These are phyloP conservation scores for Pomatorhinus ruficollis DNA, from an alignment of 2,113 vertebrate genomes.

Conservation along the genomic window DNA sequence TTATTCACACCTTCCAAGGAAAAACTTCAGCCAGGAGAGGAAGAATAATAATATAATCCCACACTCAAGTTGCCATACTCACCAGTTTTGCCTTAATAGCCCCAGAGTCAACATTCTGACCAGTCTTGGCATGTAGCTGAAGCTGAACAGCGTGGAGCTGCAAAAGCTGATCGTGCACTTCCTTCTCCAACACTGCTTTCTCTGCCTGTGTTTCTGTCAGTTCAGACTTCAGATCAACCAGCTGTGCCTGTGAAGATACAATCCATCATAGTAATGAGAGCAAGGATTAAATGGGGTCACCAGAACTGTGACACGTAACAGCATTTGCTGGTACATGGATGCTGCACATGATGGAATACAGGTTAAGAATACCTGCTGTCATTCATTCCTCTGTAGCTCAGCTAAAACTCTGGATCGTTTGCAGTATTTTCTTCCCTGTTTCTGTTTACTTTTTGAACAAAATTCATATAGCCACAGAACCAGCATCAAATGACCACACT, in stretches of 20 bases:
- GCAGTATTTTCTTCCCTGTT: background rate
- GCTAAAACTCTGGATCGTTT: background rate
- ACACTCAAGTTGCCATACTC: conserved; percentile 43
- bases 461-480: background rate
- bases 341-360: background rate
- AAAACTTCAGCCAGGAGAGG: background rate
- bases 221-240: conserved; percentile 94
- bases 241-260: conserved; percentile 84
- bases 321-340: background rate
- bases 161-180: conserved; percentile 92
- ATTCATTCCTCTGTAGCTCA: background rate
- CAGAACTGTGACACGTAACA: background rate
- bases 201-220: conserved; percentile 91
- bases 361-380: background rate
- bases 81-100: conserved; percentile 94
- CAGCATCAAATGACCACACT: background rate
- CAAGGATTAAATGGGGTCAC: background rate
- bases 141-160: conserved; percentile 92
- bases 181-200: conserved; percentile 86
- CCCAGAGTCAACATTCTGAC: conserved; percentile 88
- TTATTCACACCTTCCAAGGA: background rate
- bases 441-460: too few relatives aligned
- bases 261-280: background rate
- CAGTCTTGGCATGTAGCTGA: conserved; percentile 91
- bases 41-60: background rate